These are phyloP conservation scores for Phylloscopus trochilus DNA, from an alignment of 2,113 vertebrate species.

Conservation along the genomic window DNA sequence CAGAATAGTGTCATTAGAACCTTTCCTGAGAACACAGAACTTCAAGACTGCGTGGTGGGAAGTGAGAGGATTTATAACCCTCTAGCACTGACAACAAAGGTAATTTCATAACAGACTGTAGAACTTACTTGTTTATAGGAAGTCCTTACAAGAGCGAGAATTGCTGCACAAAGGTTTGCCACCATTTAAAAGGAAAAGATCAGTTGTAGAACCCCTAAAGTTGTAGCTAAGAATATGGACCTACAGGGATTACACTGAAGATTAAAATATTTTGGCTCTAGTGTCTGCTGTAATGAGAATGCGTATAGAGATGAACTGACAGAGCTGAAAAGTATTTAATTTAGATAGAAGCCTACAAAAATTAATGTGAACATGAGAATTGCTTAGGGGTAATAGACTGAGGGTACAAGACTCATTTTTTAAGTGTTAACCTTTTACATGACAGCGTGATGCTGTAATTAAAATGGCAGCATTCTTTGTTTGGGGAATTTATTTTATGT, in stretches of 20 bases:
- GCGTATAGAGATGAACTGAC: background rate
- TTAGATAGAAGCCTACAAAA: conserved; percentile 40
- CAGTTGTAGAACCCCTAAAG: background rate
- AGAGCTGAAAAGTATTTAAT: conserved; percentile 50
- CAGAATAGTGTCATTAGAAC: background rate
- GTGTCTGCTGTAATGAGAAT: conserved; percentile 26
- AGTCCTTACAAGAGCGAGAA: background rate
- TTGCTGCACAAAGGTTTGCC: background rate
- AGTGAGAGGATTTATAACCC: background rate
- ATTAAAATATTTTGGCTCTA: conserved; percentile 44
- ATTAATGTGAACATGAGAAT: conserved; percentile 43
- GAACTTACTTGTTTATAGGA: background rate
- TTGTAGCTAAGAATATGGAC: background rate
- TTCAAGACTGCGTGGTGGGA: background rate
- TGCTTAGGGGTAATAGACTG: conserved; percentile 22
- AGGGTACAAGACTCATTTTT: conserved; percentile 30
- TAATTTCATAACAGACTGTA: background rate
- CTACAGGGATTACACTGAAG: background rate
- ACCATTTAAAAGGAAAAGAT: background rate
- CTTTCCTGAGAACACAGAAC: background rate
- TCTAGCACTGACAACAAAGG: background rate
- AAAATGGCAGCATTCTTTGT: conserved; percentile 26
- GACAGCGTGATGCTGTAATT: conserved; percentile 2
- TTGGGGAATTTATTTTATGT: conserved; percentile 28
- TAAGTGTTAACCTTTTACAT: conserved; percentile 34